phyloP scores from a whole-genome alignment of 2,113 vertebrate genomes.

The Herpailurus yagouaroundi region DNA sequence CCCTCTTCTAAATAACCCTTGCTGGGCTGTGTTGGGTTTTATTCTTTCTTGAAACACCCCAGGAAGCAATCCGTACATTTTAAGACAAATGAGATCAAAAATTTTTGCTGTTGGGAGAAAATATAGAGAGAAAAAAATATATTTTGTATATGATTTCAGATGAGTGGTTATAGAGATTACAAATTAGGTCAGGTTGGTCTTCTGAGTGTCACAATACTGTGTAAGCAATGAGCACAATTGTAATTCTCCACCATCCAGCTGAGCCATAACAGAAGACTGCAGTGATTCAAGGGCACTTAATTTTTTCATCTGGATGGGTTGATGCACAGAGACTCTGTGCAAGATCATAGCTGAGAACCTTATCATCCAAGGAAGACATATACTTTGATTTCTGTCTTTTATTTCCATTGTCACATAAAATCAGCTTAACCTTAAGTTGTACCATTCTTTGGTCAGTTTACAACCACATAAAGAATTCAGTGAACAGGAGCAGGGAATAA shows the following conservation, averaged over 20 bases:
- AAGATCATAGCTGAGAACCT: background rate
- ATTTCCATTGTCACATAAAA: constrained; percentile 53
- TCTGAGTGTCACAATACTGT: background rate
- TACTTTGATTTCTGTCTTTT: constrained; percentile 52
- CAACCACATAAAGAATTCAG: background rate
- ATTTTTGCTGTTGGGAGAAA: background rate
- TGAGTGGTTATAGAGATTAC: background rate
- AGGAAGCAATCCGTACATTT: background rate
- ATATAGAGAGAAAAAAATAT: background rate
- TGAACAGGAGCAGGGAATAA: background rate
- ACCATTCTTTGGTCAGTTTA: constrained; percentile 40
- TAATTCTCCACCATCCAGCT: background rate
- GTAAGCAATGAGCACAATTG: background rate
- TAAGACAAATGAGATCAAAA: background rate
- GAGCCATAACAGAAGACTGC: background rate
- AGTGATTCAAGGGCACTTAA: background rate
- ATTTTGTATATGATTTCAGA: background rate
- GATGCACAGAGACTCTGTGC: background rate
- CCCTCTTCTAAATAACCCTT: background rate
- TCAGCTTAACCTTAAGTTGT: constrained; percentile 37
- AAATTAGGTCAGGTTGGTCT: background rate
- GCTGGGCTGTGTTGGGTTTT: background rate
- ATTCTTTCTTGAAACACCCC: background rate
- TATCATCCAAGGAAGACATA: background rate
- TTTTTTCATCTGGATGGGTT: background rate